Conservation (phyloP, 2,113 vertebrate species). For the Silurus meridionalis region DNA sequence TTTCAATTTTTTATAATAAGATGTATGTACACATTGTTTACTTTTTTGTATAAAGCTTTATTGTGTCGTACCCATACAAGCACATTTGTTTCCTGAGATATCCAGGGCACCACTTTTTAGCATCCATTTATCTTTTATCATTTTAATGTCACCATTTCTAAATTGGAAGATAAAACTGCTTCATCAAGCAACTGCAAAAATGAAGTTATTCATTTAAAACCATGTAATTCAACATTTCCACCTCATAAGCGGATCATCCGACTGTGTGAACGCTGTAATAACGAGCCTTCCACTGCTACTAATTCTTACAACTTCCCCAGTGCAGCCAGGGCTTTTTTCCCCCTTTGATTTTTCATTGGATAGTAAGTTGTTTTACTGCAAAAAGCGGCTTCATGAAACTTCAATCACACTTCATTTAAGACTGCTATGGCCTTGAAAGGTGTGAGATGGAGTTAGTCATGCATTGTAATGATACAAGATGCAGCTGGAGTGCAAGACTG, state of each 20-base stretch:
- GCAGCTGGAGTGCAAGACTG: conserved; percentile 25
- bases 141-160: not conserved
- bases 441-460: conserved; percentile 22
- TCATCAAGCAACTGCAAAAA: conserved; percentile 28
- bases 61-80: not conserved
- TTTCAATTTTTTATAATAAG: not conserved
- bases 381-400: conserved; percentile 38
- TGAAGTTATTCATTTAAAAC: conserved; percentile 13
- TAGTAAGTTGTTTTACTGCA: conserved; percentile 44
- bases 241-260: conserved; percentile 28
- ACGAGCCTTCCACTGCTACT: conserved; percentile 35
- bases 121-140: not conserved
- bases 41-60: not conserved
- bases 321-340: conserved; percentile 13
- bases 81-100: not conserved
- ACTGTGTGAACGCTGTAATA: conserved; percentile 33
- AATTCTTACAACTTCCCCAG: conserved; percentile 17
- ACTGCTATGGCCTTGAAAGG: not conserved
- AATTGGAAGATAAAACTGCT: conserved; percentile 5
- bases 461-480: conserved; percentile 32
- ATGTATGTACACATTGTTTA: not conserved
- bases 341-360: conserved; percentile 27
- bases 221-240: conserved; percentile 30
- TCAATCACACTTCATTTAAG: conserved; percentile 36
- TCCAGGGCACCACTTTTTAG: not conserved